Evolutionary conservation across 2,113 vertebrate species (phyloP), one percentile per base, ranked within the genome.

Genomic region (Pongo abelii): DNA sequence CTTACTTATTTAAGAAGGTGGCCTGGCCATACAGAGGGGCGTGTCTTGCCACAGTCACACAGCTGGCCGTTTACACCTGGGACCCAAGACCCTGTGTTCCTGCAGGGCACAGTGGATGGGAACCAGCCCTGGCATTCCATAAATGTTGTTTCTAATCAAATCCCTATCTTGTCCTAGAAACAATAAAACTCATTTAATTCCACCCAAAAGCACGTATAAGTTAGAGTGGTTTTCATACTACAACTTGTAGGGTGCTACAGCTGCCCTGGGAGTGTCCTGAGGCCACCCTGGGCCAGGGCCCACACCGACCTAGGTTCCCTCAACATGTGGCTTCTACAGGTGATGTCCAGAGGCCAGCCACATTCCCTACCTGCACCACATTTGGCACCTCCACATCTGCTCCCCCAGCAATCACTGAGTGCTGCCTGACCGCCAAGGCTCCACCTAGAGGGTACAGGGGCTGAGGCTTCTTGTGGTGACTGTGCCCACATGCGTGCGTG

Each of bases 151-250:
- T 74, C 38, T 38, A 59, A 87, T 38, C 59, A 81, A 83, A 59
- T 90, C 85, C 55, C 10, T 9, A 11, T 30, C 27, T 46, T 48
- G n/a, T 89, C n/a, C 90, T 87, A 70, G 52, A 84, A 81, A 92
- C 38, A 72, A 64, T 4, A 70, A 87, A 72, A 20, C 8, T 7
- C 23, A 48, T 48, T 79, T 46, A 75, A 27, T 88, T 69, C 75
- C 32, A 64, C 25, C 50, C n/a, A 55, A 67, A 81, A 83, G 46
- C 25, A 81, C 78, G 20, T 46, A 14, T 30, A 52, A 6, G 1
- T 38, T n/a, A 13, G 69, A 61, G 30, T 30, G 27, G 14, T 57
- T 79, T 90, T 77, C 77, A 32, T 38, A 50, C 7, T 3, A 50
- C 12, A 8, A 59, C 46, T 22, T 87, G 75, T 35, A 88, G 7